A percentile compares a stretch with the other conserved stretches of the same genome.
Conservation (phyloP, 2,888 invertebrate species). For the Philereme vetulata region DNA sequence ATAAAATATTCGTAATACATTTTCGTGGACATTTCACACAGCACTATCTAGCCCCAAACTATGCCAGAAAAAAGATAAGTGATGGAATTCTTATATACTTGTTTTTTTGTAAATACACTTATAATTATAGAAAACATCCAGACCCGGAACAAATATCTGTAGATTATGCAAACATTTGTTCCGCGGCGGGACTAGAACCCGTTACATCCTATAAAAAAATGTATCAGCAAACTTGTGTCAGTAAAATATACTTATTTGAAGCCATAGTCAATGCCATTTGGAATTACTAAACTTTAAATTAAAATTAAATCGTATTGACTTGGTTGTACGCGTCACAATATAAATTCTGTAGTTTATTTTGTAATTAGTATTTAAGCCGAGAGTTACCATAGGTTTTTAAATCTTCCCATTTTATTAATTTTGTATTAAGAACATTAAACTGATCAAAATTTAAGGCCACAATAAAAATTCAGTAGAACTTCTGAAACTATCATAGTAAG, state of each 20-base stretch:
- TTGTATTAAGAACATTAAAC: not conserved
- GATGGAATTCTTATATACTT: too few relatives aligned
- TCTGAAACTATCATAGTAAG: not conserved
- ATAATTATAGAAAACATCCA: too few relatives aligned
- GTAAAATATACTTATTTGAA: slow-evolving; percentile 33
- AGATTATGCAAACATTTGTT: too few relatives aligned
- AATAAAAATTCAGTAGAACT: not conserved
- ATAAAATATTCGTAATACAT: not conserved
- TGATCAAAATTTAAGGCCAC: slow-evolving; percentile 19
- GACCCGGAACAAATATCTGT: too few relatives aligned
- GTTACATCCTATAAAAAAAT: slow-evolving; percentile 4
- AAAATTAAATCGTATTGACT: slow-evolving; percentile 36
- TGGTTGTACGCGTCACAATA: slow-evolving; percentile 43
- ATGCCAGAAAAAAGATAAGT: too few relatives aligned
- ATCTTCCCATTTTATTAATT: slow-evolving; percentile 20
- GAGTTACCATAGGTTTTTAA: slow-evolving; percentile 72
- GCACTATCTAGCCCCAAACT: too few relatives aligned
- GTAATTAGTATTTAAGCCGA: slow-evolving; percentile 63
- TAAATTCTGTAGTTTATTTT: slow-evolving; percentile 46
- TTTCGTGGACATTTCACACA: too few relatives aligned
- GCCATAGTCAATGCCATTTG: slow-evolving; percentile 64
- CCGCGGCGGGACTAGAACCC: too few relatives aligned
- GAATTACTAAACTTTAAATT: slow-evolving; percentile 27
- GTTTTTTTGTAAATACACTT: too few relatives aligned
- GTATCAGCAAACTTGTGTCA: slow-evolving; percentile 47